A percentile compares a stretch with the other conserved stretches of the same genome.
phyloP scores from a whole-genome alignment of 30 jellyfish, hydroid and myxozoan species.

The Aurelia sp. region DNA sequence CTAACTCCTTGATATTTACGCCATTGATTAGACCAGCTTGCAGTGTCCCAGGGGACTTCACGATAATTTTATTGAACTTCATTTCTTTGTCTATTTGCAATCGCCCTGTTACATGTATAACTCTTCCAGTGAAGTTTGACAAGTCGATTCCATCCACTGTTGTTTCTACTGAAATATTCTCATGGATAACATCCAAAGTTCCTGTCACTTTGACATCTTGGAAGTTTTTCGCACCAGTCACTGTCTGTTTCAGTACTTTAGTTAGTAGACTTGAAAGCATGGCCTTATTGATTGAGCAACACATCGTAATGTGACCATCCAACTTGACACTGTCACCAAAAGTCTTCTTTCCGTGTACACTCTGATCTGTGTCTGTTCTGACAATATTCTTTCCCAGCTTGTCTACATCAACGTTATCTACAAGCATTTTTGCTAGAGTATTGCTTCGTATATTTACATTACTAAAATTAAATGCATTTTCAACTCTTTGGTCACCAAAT shows the following conservation, averaged over 20 bases:
- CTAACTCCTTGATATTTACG: conserved; percentile 45
- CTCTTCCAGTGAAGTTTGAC: conserved; percentile 33
- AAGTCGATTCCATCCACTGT: conserved; percentile 84
- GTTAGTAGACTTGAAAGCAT: conserved; percentile 49
- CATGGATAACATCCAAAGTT: not conserved
- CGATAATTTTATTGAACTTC: not conserved
- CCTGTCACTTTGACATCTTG: not conserved
- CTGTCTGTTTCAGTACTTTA: conserved; percentile 52
- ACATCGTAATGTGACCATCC: conserved; percentile 4
- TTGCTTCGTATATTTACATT: conserved; percentile 28
- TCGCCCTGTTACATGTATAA: not conserved
- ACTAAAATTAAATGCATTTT: not conserved
- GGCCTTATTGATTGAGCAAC: conserved; percentile 45
- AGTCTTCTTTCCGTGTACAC: conserved; percentile 45
- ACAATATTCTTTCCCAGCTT: conserved; percentile 3
- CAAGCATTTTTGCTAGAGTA: not conserved
- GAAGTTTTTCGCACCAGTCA: conserved; percentile 49
- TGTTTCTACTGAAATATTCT: conserved; percentile 42
- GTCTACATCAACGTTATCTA: conserved; percentile 36
- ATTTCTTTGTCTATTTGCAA: not conserved
- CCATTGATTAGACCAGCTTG: conserved; percentile 49
- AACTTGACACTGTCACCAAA: conserved; percentile 48
- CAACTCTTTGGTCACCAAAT: conserved; percentile 38
- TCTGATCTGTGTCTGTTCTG: conserved; percentile 36
- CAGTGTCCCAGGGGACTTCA: not conserved